Evolutionary conservation across 2,797 vertebrate genomes (phyloP).

Genomic region (Champsocephalus esox): DNA sequence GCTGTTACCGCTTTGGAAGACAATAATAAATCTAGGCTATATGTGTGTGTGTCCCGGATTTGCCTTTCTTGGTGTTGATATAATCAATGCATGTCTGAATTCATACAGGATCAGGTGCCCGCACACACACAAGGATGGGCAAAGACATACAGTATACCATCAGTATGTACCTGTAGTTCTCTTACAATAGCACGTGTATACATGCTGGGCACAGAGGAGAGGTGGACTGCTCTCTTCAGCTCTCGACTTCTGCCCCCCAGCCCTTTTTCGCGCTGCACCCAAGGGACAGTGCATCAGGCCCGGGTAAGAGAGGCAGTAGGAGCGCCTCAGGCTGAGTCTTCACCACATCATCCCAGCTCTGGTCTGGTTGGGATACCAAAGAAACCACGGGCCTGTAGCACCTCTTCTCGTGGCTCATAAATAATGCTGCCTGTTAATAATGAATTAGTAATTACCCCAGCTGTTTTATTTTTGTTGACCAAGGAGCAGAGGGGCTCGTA

Average conservation of each 20-base stretch:
- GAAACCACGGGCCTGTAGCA: conserved; percentile 71
- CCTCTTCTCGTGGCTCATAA: conserved; percentile 81
- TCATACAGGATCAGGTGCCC: neutral
- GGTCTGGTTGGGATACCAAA: conserved; percentile 77
- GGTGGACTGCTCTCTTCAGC: conserved; percentile 56
- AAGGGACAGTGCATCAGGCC: conserved; percentile 75
- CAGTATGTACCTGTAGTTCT: conserved; percentile 36
- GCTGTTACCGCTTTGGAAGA: conserved; percentile 29
- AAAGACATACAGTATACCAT: conserved; percentile 31
- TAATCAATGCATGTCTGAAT: conserved; percentile 64
- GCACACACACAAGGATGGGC: neutral
- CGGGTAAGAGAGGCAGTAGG: conserved; percentile 70
- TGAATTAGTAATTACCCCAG: conserved; percentile 86
- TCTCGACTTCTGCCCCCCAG: conserved; percentile 58
- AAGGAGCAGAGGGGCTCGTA: conserved; percentile 76
- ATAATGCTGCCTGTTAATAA: conserved; percentile 87
- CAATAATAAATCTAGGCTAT: conserved; percentile 30
- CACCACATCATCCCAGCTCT: conserved; percentile 76
- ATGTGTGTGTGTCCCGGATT: conserved; percentile 42
- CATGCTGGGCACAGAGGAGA: conserved; percentile 65
- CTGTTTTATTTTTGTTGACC: conserved; percentile 85
- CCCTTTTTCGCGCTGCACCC: conserved; percentile 66
- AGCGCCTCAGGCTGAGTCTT: conserved; percentile 84
- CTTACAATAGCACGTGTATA: conserved; percentile 60
- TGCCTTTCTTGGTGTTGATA: conserved; percentile 65